phyloP scores from a whole-genome alignment of 53 echinoderm and acorn worm genomes.

The Crossaster papposus region DNA sequence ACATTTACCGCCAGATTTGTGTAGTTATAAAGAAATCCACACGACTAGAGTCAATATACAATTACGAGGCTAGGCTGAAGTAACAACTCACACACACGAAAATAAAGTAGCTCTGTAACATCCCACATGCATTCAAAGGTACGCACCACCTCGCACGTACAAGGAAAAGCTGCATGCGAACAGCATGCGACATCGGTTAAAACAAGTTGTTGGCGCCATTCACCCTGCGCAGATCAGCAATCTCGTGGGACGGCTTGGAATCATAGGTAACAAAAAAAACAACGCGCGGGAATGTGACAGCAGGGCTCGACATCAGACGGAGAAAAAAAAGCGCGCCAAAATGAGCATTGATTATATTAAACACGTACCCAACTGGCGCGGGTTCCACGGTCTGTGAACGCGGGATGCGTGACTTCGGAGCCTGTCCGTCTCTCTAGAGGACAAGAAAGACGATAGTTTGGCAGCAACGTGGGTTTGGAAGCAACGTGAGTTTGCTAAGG shows the following conservation, averaged over 20 bases:
- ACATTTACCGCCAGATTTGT: not conserved
- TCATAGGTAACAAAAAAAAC: not conserved
- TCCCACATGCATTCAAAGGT: not conserved
- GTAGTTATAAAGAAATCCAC: not conserved
- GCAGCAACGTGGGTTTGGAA: conserved; percentile 16
- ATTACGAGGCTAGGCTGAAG: not conserved
- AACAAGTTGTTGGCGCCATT: not conserved
- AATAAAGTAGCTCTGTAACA: not conserved
- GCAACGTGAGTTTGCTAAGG: conserved; percentile 29
- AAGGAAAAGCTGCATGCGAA: not conserved
- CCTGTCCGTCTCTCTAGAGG: not conserved
- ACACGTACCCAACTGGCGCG: conserved; percentile 30
- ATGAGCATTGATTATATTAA: conserved; percentile 47
- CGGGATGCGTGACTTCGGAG: conserved; percentile 38
- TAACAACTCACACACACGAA: not conserved
- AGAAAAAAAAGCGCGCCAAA: conserved; percentile 24
- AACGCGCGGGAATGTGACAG: not conserved
- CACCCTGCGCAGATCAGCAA: not conserved
- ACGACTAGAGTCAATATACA: not conserved
- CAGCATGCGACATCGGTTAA: not conserved
- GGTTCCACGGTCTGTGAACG: conserved; percentile 33
- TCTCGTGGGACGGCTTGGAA: not conserved
- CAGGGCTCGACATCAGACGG: not conserved
- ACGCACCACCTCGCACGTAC: not conserved
- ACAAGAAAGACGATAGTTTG: conserved; percentile 8